Percentiles rank a stretch among this genome's conserved stretches.
Evolutionary conservation across 2,113 vertebrate species (phyloP).

Genomic region (Pao palembangensis): DNA sequence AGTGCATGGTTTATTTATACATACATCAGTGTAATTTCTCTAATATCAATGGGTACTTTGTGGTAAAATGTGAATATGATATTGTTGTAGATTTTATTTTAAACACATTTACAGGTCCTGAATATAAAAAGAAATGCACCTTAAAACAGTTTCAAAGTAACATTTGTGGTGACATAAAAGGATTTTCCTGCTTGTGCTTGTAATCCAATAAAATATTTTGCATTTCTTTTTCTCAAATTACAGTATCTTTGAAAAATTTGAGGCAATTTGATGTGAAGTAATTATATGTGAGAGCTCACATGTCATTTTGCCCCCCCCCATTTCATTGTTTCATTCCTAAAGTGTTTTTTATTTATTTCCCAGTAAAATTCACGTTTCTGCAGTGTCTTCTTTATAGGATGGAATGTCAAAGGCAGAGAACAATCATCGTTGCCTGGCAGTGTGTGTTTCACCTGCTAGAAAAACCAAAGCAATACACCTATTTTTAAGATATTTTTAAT

Average conservation of each 20-base stretch:
- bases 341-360: not conserved
- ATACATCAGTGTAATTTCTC: constrained; percentile 15
- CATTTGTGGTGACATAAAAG: constrained; percentile 12
- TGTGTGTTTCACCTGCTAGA: constrained; percentile 63
- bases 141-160: constrained; percentile 21
- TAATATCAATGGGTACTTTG: constrained; percentile 5
- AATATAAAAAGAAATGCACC: constrained; percentile 16
- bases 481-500: no score
- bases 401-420: constrained; percentile 72
- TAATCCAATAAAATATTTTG: constrained; percentile 20
- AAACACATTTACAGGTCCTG: not conserved
- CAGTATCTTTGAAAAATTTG: constrained; percentile 2
- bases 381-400: constrained; percentile 39
- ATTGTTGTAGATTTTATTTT: not conserved
- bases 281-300: not conserved
- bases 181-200: constrained; percentile 36
- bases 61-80: constrained; percentile 14
- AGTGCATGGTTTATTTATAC: constrained; percentile 10
- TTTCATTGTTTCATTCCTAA: no score
- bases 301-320: no score
- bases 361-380: constrained; percentile 10
- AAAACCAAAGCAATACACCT: constrained; percentile 24
- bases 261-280: constrained; percentile 29
- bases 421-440: constrained; percentile 74
- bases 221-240: constrained; percentile 2